Evolutionary conservation across 2,888 invertebrate species (phyloP), one percentile per base, ranked within the genome.

Genomic region (Actias luna): DNA sequence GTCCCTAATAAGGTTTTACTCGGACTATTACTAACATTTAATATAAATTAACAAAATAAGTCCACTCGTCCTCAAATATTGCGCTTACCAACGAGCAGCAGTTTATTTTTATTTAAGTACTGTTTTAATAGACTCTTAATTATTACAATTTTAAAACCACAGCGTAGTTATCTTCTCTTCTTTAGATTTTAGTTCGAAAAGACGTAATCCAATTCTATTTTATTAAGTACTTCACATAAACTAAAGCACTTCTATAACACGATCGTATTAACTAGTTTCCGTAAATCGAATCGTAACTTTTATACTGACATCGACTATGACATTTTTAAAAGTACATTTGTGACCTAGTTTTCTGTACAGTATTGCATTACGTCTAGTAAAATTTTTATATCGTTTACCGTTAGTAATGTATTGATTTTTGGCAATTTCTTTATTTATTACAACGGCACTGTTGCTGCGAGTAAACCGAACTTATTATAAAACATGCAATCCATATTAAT

Each of bases 161-260:
- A 33, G 12, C 18, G 22, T 25, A 7, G 12, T 16, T 25, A 52
- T n/a, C 18, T 18, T 39, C 1, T 39, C n/a, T 29, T 18, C 12
- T 36, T 55, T 55, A n/a, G 27, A 55, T 29, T 55, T 27, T 27
- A 55, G n/a, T 55, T 22, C 50, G 22, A 22, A 14, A 31, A 12
- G 33, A 8, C 22, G 50, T 50, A 33, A 25, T 60, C 50, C 31
- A 46, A 60, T 33, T 10, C n/a, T 60, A 27, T 61, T n/a, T 22
- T 36, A 36, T 61, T 60, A n/a, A 27, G 61, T 61, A 36, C 35
- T 61, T 61, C 55, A 61, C 36, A 61, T 61, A 55, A 61, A 61
- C 55, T 46, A 10, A 22, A 46, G 8, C 46, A 14, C 22, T 46
- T 46, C 46, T 3, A 10, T 46, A 46, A 22, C 46, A 18, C 46